Evolutionary conservation across 2,113 vertebrate genomes (phyloP), one percentile per base, ranked within the genome.

Genomic region (Phalacrocorax carbo): DNA sequence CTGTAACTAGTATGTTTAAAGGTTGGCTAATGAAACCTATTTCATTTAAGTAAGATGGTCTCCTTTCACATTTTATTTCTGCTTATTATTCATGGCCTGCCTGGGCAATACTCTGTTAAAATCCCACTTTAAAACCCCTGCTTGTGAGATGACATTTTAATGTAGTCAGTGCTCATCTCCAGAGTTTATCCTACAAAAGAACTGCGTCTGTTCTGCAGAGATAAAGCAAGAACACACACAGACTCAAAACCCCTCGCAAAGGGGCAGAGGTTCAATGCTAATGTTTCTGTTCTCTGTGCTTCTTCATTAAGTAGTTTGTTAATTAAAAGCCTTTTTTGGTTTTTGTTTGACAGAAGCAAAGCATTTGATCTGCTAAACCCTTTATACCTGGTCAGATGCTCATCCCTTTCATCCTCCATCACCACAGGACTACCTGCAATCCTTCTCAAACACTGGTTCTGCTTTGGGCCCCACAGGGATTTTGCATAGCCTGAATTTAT

Each of bases 141-240:
- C 65, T 86, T 89, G 54, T 69, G 54, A 94, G 70, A 87, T 82
- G 88, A 87, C 83, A 94, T 87, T 95, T 95, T 96, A 87, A 89
- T 91, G 93, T 16, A 95, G 85, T 86, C 86, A 73, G 76, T 78
- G 52, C 44, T 91, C 94, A 93, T 85, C 86, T 94, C 65, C 38
- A 48, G 83, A 95, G 69, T 90, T 92, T 82, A 86, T 38, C 17
- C 70, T 57, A 9, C 1, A 5, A 42, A 90, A 92, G 69, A 61
- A 17, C 30, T 1, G 2, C 1, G 3, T 73, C 94, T 96, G 97
- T 88, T 96, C 73, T 61, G 65, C 9, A 0, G 83, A 95, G 96
- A 97, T 97, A 97, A 96, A 94, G 65, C 46, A 87, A 68, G 61
- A 88, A 84, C 57, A 93, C 77, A 94, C 38, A 61, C 4, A 84